These are phyloP conservation scores for Pipistrellus kuhlii DNA, from an alignment of 2,797 vertebrate species.

Conservation along the genomic window DNA sequence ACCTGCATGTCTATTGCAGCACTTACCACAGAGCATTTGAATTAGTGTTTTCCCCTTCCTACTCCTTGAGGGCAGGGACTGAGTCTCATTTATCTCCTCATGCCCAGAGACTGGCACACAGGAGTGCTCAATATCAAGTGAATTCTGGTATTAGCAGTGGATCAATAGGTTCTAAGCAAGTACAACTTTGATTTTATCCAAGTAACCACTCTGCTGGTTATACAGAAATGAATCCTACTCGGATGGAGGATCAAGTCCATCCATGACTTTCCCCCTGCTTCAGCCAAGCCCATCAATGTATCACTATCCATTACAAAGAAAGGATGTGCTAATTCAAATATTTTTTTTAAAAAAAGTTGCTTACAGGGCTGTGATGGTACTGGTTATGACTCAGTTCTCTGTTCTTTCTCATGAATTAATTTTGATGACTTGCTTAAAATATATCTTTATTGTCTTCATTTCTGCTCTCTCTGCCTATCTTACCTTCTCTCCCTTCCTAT, in stretches of 20 bases:
- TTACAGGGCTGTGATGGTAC: background rate
- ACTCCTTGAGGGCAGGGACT: background rate
- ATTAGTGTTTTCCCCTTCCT: background rate
- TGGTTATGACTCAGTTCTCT: conserved; percentile 40
- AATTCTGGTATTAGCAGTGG: conserved; percentile 9
- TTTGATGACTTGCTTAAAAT: conserved; percentile 58
- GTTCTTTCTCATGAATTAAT: conserved; percentile 46
- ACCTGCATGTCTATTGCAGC: background rate
- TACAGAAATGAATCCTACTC: conserved; percentile 43
- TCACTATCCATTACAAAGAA: background rate
- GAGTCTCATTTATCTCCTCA: conserved; percentile 30
- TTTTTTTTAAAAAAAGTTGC: background rate
- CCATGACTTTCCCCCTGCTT: background rate
- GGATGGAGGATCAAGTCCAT: background rate
- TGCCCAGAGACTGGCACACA: background rate
- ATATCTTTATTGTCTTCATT: conserved; percentile 12
- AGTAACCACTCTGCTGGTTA: background rate
- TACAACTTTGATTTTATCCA: background rate
- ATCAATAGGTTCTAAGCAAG: conserved; percentile 53
- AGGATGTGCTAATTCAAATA: conserved; percentile 4
- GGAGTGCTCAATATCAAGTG: background rate
- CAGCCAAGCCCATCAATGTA: background rate
- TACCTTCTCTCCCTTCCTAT: conserved; percentile 49
- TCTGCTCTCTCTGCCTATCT: conserved; percentile 35
- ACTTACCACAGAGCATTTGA: background rate